Evolutionary conservation across 2,113 vertebrate species (phyloP).

Genomic region (Chlamydotis undulata): DNA sequence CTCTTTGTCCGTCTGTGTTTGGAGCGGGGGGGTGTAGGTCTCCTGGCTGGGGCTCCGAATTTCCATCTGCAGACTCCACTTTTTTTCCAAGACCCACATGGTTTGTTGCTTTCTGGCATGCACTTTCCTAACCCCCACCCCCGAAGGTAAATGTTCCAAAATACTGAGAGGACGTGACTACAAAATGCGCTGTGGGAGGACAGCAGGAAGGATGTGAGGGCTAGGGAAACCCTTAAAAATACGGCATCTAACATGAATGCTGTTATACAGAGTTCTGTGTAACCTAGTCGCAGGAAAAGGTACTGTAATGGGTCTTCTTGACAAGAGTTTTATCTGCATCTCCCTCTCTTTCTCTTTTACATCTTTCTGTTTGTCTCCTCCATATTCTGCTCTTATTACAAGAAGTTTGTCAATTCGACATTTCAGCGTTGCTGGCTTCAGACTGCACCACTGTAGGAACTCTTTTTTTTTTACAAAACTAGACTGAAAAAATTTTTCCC

Average conservation of each 20-base stretch:
- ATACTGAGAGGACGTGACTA: neutral
- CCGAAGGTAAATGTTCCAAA: constrained; percentile 38
- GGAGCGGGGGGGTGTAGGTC: neutral
- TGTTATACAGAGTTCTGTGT: neutral
- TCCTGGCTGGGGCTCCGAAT: neutral
- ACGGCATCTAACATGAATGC: neutral
- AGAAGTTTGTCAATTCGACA: constrained; percentile 22
- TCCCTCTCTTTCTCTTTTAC: neutral
- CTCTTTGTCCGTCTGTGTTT: neutral
- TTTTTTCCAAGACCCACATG: constrained; percentile 5
- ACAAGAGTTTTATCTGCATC: neutral
- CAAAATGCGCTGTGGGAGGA: neutral
- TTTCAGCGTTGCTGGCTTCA: neutral
- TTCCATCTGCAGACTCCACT: neutral
- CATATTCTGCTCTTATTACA: neutral
- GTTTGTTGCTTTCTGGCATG: constrained; percentile 42
- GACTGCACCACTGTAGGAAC: neutral
- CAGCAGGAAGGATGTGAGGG: neutral
- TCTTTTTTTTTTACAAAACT: neutral
- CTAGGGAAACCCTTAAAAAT: constrained; percentile 1
- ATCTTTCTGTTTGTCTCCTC: neutral
- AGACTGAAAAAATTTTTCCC: neutral
- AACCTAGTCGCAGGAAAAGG: neutral
- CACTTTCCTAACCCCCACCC: constrained; percentile 14
- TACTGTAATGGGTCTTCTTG: neutral